Conservation (phyloP, 2,113 vertebrate species). For the Syngnathus typhle region DNA sequence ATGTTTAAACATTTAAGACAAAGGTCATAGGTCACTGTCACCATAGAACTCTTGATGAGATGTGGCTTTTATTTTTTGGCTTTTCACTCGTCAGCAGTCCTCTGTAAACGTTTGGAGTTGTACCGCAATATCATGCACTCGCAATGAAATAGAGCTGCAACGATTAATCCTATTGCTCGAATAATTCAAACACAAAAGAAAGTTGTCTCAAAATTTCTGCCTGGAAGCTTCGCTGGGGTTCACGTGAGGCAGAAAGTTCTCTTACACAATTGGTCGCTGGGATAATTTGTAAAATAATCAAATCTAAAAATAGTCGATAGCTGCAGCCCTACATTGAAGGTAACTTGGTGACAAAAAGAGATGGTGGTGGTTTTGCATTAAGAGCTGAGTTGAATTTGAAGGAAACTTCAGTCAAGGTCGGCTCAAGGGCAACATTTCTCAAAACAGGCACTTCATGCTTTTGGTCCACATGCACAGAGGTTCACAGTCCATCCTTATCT, state of each 20-base stretch:
- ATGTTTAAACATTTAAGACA: constrained; percentile 38
- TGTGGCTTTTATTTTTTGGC: neutral
- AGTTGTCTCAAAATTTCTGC: no score
- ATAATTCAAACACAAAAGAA: no score
- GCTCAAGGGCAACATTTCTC: constrained; percentile 52
- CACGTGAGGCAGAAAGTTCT: no score
- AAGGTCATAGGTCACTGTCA: constrained; percentile 25
- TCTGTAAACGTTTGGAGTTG: neutral
- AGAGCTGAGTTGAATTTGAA: constrained; percentile 35
- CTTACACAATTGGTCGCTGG: no score
- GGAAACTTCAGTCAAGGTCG: constrained; percentile 62
- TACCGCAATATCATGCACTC: neutral
- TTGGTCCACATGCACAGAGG: constrained; percentile 32
- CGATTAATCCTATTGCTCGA: no score
- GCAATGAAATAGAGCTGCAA: no score
- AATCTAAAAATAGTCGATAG: neutral
- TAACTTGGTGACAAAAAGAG: constrained; percentile 14
- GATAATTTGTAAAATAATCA: no score
- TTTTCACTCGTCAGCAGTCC: neutral
- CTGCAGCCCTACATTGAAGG: constrained; percentile 17
- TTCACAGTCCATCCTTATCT: constrained; percentile 24
- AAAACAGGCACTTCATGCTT: constrained; percentile 33
- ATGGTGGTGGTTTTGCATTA: constrained; percentile 40
- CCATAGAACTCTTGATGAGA: neutral
- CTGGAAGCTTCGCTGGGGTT: no score